A percentile compares a stretch with the other conserved stretches of the same genome.
phyloP scores from a whole-genome alignment of 2,113 vertebrate species.

The Alexandromys fortis region DNA sequence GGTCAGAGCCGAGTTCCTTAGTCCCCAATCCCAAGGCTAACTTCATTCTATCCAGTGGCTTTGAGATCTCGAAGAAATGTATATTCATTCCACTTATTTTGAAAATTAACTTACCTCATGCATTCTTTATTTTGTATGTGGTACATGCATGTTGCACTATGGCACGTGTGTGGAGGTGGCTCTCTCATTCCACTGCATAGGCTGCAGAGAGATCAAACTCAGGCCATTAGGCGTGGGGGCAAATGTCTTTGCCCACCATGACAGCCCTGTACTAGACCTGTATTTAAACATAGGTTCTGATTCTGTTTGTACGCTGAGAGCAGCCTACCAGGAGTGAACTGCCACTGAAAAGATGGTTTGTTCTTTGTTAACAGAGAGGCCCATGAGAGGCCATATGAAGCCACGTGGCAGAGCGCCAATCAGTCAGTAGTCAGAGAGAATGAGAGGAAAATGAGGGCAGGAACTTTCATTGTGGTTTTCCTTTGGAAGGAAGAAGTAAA shows the following conservation, averaged over 20 bases:
- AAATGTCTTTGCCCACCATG: background rate
- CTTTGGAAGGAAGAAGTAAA: background rate
- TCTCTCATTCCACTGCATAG: background rate
- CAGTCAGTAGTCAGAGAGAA: background rate
- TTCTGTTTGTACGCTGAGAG: background rate
- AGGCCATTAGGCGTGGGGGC: background rate
- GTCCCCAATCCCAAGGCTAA: background rate
- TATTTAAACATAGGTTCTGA: slow-evolving; percentile 26
- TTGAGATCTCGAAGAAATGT: background rate
- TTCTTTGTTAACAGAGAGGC: background rate
- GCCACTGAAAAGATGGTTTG: background rate
- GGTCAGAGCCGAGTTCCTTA: background rate
- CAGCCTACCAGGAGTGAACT: background rate
- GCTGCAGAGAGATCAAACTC: background rate
- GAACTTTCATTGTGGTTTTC: background rate
- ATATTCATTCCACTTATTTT: background rate
- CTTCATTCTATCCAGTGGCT: background rate
- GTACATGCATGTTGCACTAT: background rate
- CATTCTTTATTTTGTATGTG: background rate
- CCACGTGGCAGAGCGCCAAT: background rate
- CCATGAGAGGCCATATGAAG: background rate
- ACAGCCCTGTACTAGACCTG: background rate
- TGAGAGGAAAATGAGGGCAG: background rate
- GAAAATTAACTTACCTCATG: background rate
- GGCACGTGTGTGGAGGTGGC: background rate